phyloP scores from a whole-genome alignment of 1,140 invertebrate species.

The Chrysomallon squamiferum region DNA sequence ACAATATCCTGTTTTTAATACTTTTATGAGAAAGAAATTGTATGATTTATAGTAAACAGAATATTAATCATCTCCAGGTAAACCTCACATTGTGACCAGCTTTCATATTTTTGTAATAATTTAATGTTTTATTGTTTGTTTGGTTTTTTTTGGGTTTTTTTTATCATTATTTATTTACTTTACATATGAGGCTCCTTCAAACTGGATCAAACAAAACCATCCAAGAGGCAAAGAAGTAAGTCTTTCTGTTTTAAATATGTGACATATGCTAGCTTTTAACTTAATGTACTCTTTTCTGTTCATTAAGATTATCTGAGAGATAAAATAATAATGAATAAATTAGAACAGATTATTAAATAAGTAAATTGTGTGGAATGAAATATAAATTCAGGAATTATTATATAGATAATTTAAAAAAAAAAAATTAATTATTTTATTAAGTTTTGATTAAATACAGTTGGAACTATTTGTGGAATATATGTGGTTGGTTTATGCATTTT shows the following conservation, averaged over 20 bases:
- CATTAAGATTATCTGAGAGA: background rate
- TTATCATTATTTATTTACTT: no score
- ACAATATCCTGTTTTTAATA: no score
- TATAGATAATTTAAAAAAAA: background rate
- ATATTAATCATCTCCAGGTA: no score
- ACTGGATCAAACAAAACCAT: slow-evolving; percentile 29
- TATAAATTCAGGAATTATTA: background rate
- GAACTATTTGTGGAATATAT: no score
- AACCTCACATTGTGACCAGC: no score
- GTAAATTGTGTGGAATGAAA: background rate
- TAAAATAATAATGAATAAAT: background rate
- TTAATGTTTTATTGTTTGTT: no score
- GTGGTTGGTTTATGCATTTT: no score
- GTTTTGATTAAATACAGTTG: background rate
- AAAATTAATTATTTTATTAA: background rate
- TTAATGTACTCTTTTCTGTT: background rate
- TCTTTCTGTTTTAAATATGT: background rate
- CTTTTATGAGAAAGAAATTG: no score
- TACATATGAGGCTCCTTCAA: slow-evolving; percentile 25
- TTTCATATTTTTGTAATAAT: no score
- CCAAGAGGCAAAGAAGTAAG: slow-evolving; percentile 21
- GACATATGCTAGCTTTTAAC: background rate
- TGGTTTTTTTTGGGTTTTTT: no score
- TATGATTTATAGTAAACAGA: no score
- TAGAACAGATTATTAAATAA: background rate